Conservation (phyloP, 2,797 vertebrate species). For the Sebastes taczanowskii region DNA sequence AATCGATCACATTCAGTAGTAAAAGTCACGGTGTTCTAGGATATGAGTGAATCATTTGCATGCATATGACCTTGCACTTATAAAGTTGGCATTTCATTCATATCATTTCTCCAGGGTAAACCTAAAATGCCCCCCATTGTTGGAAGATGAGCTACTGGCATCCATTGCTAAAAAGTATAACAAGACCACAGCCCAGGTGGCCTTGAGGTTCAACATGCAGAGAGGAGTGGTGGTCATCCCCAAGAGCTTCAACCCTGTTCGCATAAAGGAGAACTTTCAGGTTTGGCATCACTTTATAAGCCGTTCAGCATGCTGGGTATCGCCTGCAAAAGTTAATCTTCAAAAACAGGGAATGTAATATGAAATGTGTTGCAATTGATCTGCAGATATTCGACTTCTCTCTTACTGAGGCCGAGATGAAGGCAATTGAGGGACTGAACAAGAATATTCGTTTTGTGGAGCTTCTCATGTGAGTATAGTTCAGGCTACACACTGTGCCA, state of each 20-base stretch:
- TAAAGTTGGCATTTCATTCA: neutral
- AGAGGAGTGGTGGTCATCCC: constrained; percentile 93
- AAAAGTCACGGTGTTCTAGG: neutral
- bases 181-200: constrained; percentile 90
- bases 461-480: constrained; percentile 88
- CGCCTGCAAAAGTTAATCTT: neutral
- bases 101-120: constrained; percentile 88
- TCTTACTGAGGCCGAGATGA: constrained; percentile 91
- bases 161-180: constrained; percentile 87
- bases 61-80: neutral
- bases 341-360: neutral
- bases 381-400: constrained; percentile 93
- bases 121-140: constrained; percentile 85
- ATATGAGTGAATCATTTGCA: neutral
- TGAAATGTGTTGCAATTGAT: constrained; percentile 66
- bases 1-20: neutral
- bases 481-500: neutral
- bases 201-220: constrained; percentile 90
- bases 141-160: constrained; percentile 86
- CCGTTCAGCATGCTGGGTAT: neutral
- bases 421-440: constrained; percentile 88
- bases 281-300: constrained; percentile 61
- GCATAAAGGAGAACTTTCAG: constrained; percentile 92
- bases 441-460: constrained; percentile 92
- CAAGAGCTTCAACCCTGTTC: constrained; percentile 88